A percentile compares a stretch with the other conserved stretches of the same genome.
Evolutionary conservation across 2,888 invertebrate genomes (phyloP).

Genomic region (Lasius fuliginosus): DNA sequence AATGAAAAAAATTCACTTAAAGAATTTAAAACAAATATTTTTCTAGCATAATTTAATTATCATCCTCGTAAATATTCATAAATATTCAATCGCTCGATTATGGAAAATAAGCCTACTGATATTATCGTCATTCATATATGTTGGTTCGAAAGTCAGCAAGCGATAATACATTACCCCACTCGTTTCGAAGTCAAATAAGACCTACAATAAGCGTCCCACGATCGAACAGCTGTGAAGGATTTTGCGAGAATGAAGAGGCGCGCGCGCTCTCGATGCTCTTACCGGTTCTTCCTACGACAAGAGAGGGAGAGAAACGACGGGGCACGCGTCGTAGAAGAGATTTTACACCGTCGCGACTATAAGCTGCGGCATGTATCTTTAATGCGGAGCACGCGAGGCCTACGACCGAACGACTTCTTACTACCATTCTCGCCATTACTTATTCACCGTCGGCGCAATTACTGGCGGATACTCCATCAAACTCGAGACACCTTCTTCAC

Average conservation of each 20-base stretch:
- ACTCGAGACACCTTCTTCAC: constrained; percentile 71
- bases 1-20: neutral
- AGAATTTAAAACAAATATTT: neutral
- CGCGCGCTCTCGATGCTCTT: constrained; percentile 6
- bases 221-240: constrained; percentile 31
- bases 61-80: constrained; percentile 4
- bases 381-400: constrained; percentile 78
- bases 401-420: constrained; percentile 78
- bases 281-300: constrained; percentile 21
- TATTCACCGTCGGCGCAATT: constrained; percentile 80
- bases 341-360: constrained; percentile 53
- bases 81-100: constrained; percentile 25
- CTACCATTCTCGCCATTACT: constrained; percentile 77
- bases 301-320: constrained; percentile 5
- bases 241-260: constrained; percentile 16
- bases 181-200: constrained; percentile 30
- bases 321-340: constrained; percentile 47
- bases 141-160: neutral
- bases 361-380: constrained; percentile 78
- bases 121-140: constrained; percentile 28
- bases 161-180: constrained; percentile 2
- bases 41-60: constrained; percentile 26
- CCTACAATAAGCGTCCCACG: constrained; percentile 6
- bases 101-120: constrained; percentile 36
- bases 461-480: constrained; percentile 74